Conservation (phyloP, 2,888 invertebrate species). For the Cataglyphis albicans region DNA sequence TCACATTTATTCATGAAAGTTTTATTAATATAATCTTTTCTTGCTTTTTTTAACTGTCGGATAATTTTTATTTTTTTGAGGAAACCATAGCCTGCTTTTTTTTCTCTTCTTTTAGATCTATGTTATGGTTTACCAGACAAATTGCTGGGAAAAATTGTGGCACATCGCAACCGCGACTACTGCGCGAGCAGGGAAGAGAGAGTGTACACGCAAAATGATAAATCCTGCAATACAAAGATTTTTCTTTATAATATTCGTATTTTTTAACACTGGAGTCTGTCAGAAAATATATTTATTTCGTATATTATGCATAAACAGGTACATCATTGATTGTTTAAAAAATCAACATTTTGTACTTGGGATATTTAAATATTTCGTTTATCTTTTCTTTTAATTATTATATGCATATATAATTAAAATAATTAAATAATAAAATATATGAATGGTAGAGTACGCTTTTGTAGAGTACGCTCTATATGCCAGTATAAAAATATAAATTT, state of each 20-base stretch:
- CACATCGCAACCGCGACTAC: slow-evolving; percentile 36
- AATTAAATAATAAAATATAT: no score
- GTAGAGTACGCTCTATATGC: neutral
- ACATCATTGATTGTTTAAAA: neutral
- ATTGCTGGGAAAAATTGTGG: slow-evolving; percentile 70
- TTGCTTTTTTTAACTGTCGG: slow-evolving; percentile 66
- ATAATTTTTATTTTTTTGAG: slow-evolving; percentile 55
- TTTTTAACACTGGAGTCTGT: slow-evolving; percentile 22
- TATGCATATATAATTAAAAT: neutral
- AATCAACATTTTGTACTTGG: neutral
- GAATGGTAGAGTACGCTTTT: no score
- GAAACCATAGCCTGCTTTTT: slow-evolving; percentile 46
- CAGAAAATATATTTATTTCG: neutral
- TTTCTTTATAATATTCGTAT: slow-evolving; percentile 21
- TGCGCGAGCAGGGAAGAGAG: slow-evolving; percentile 35
- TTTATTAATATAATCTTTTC: slow-evolving; percentile 76
- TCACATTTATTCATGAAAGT: neutral
- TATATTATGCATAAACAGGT: neutral
- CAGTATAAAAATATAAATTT: neutral
- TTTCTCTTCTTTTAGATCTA: slow-evolving; percentile 65
- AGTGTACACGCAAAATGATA: slow-evolving; percentile 48
- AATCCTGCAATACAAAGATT: slow-evolving; percentile 33
- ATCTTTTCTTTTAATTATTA: neutral
- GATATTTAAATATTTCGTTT: neutral
- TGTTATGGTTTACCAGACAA: slow-evolving; percentile 69